Evolutionary conservation across 2,888 invertebrate genomes (phyloP), one percentile per base, ranked within the genome.

Genomic region (Strigamia transsilvanica): DNA sequence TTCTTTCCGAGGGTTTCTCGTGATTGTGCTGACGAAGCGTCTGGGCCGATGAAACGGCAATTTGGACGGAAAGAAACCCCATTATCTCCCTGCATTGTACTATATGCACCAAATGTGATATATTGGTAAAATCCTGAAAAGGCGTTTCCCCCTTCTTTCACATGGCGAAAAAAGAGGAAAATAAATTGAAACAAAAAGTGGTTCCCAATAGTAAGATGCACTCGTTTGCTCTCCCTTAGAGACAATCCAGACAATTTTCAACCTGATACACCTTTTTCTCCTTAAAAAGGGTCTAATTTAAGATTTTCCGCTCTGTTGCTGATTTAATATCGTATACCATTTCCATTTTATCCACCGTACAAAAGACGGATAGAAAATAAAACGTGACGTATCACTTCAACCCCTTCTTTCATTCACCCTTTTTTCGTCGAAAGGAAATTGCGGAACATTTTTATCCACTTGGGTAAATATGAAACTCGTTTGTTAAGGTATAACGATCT

Each of bases 11-110:
- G 73, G 73, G 73, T 73, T 73, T 32, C 32, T 73, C 73, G 27
- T 73, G 73, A 73, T 73, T 73, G 73, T 32, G 73, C 73, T 73
- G 73, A 73, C 73, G 73, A 73, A 73, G 73, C 73, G 23, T 32
- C 73, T 73, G 73, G 73, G 73, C 73, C 73, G 73, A 73, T 73
- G 73, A 73, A 73, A 73, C 73, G 73, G 73, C 73, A 73, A 73
- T 73, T 73, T 73, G 73, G 73, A 73, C 23, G 73, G 73, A 73
- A 73, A 73, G 73, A 73, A 73, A 73, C 73, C 73, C 73, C 73
- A 73, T 73, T 73, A 73, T 73, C 73, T 73, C 73, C 73, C 27
- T 73, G 73, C 73, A 73, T 73, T 73, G 73, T 73, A 73, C 73
- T 73, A 73, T 73, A 73, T 73, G 73, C 73, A 32, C 27, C 73